These are phyloP conservation scores for Apogon hyalosoma DNA, from an alignment of 2,797 vertebrate genomes.

Conservation along the genomic window DNA sequence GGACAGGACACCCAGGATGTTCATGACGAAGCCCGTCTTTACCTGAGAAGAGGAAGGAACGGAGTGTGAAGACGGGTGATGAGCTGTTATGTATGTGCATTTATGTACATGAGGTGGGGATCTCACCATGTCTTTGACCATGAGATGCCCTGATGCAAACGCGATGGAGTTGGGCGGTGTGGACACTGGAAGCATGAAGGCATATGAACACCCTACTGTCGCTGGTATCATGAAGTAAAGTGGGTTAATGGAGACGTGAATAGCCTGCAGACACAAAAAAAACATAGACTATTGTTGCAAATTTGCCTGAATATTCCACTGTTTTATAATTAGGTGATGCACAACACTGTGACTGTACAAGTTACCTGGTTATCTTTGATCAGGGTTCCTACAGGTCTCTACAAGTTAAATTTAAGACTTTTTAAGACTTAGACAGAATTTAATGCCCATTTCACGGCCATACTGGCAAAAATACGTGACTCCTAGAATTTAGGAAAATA, in stretches of 20 bases:
- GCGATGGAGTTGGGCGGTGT: constrained; percentile 98
- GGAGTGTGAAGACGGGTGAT: not conserved
- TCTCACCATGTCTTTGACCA: constrained; percentile 98
- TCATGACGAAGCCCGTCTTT: constrained; percentile 95
- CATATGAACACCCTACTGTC: constrained; percentile 92
- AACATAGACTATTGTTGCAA: not conserved
- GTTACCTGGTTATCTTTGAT: too few relatives aligned
- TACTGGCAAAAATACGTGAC: too few relatives aligned
- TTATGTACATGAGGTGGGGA: not conserved
- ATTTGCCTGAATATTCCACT: not conserved
- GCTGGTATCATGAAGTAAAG: constrained; percentile 97
- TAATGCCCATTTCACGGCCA: too few relatives aligned
- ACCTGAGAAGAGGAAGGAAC: constrained; percentile 81
- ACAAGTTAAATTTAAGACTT: too few relatives aligned
- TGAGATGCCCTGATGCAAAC: constrained; percentile 94
- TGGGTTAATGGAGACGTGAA: constrained; percentile 89
- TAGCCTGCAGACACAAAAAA: constrained; percentile 85
- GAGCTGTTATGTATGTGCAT: not conserved
- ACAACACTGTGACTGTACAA: too few relatives aligned
- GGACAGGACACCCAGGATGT: constrained; percentile 91
- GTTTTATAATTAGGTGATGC: too few relatives aligned
- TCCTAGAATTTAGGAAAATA: too few relatives aligned
- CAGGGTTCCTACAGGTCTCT: too few relatives aligned
- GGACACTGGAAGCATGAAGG: constrained; percentile 97
- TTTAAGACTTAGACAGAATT: too few relatives aligned